A percentile compares a stretch with the other conserved stretches of the same genome.
Conservation (phyloP, 2,888 invertebrate genomes). For the Hirtodrosophila histrioides region DNA sequence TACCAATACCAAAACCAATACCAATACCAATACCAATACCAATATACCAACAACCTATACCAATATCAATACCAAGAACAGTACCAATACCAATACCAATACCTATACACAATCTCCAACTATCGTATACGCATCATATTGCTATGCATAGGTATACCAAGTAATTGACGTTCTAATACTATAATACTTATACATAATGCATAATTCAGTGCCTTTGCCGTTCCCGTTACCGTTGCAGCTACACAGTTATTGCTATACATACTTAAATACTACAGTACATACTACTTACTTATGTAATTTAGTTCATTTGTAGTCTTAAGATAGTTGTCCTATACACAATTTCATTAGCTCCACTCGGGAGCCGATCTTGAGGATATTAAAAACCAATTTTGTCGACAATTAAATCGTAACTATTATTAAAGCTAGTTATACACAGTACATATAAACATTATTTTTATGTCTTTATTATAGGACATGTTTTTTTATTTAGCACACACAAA, state of each 20-base stretch:
- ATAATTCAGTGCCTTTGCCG: constrained; percentile 50
- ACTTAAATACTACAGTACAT: constrained; percentile 1
- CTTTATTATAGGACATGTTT: constrained; percentile 12
- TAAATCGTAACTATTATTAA: constrained; percentile 19
- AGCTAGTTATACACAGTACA: constrained; percentile 35
- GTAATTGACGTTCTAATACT: constrained; percentile 59
- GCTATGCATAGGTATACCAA: constrained; percentile 60
- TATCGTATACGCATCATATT: constrained; percentile 47
- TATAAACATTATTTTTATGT: constrained; percentile 22
- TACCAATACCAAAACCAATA: constrained; percentile 19
- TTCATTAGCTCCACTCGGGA: constrained; percentile 28
- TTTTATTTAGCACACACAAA: constrained; percentile 15
- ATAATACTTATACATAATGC: constrained; percentile 34
- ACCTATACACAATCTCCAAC: constrained; percentile 17
- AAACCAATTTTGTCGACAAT: constrained; percentile 22
- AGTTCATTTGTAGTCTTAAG: constrained; percentile 55
- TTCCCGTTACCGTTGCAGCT: constrained; percentile 44
- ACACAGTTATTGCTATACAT: constrained; percentile 28
- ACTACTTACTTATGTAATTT: constrained; percentile 9
- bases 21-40: constrained; percentile 9
- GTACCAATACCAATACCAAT: constrained; percentile 2
- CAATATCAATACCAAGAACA: constrained; percentile 1
- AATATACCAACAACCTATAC: constrained; percentile 1
- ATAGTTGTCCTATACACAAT: constrained; percentile 40
- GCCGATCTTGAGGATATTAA: constrained; percentile 14